These are phyloP conservation scores for Poecilus cupreus DNA, from an alignment of 2,888 invertebrate genomes.

Conservation along the genomic window DNA sequence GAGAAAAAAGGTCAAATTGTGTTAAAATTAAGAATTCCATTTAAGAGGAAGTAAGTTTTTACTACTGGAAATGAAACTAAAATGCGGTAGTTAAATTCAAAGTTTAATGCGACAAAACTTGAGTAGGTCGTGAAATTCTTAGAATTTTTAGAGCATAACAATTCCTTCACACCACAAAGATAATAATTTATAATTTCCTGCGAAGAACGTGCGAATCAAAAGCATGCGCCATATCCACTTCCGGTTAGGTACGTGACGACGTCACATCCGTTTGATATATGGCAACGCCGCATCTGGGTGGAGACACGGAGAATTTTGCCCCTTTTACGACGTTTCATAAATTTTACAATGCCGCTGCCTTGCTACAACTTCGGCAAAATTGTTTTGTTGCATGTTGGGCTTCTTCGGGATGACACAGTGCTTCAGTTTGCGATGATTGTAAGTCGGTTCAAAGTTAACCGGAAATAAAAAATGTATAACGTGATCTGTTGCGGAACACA, in stretches of 20 bases:
- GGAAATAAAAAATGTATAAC: slow-evolving; percentile 44
- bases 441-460: slow-evolving; percentile 40
- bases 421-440: slow-evolving; percentile 27
- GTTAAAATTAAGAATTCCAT: no score
- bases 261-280: slow-evolving; percentile 49
- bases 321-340: slow-evolving; percentile 42
- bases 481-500: not conserved
- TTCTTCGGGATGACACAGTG: slow-evolving; percentile 10
- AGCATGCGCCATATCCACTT: slow-evolving; percentile 3
- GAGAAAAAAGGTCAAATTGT: no score
- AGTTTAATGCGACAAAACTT: slow-evolving; percentile 4
- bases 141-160: not conserved
- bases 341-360: slow-evolving; percentile 35
- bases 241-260: slow-evolving; percentile 5
- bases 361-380: slow-evolving; percentile 12
- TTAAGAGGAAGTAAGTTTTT: slow-evolving; percentile 26
- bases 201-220: slow-evolving; percentile 32
- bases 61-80: slow-evolving; percentile 2
- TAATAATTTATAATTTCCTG: slow-evolving; percentile 32
- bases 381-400: slow-evolving; percentile 25
- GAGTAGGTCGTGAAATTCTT: slow-evolving; percentile 6
- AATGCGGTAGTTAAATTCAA: slow-evolving; percentile 24
- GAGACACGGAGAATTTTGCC: slow-evolving; percentile 15
- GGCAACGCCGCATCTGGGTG: not conserved
- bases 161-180: slow-evolving; percentile 4